A percentile compares a stretch with the other conserved stretches of the same genome.
phyloP scores from a whole-genome alignment of 2,888 invertebrate genomes.

The Scrobipalpa costella region DNA sequence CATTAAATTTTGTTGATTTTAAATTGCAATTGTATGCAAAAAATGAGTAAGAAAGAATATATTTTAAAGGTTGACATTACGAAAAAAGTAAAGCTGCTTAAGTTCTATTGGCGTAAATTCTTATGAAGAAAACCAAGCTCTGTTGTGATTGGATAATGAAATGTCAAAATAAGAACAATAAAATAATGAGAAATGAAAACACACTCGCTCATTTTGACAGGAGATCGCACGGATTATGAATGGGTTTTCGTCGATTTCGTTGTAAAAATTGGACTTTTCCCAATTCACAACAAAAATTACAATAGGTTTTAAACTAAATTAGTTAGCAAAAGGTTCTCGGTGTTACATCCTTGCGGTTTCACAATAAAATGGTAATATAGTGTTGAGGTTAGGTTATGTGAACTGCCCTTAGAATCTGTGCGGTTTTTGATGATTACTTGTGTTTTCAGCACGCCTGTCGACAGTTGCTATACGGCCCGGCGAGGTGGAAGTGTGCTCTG shows the following conservation, averaged over 20 bases:
- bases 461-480: conserved; percentile 68
- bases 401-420: conserved; percentile 46
- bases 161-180: background rate
- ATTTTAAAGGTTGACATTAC: background rate
- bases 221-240: conserved; percentile 55
- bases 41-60: no score
- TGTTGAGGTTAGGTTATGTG: conserved; percentile 56
- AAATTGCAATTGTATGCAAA: no score
- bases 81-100: background rate
- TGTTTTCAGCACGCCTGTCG: conserved; percentile 73
- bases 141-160: background rate
- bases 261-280: conserved; percentile 50
- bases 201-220: conserved; percentile 50
- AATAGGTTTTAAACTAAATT: conserved; percentile 38
- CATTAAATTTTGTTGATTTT: no score
- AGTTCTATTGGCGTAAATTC: background rate
- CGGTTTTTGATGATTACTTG: conserved; percentile 38
- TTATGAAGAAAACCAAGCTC: background rate
- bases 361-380: conserved; percentile 52
- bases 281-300: conserved; percentile 43
- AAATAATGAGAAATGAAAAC: conserved; percentile 19
- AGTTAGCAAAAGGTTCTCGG: conserved; percentile 36
- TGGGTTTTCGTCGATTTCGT: conserved; percentile 54
- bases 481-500: conserved; percentile 71
- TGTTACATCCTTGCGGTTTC: conserved; percentile 38